These are phyloP conservation scores for Euwallacea fornicatus DNA, from an alignment of 1,140 invertebrate species.

Conservation along the genomic window DNA sequence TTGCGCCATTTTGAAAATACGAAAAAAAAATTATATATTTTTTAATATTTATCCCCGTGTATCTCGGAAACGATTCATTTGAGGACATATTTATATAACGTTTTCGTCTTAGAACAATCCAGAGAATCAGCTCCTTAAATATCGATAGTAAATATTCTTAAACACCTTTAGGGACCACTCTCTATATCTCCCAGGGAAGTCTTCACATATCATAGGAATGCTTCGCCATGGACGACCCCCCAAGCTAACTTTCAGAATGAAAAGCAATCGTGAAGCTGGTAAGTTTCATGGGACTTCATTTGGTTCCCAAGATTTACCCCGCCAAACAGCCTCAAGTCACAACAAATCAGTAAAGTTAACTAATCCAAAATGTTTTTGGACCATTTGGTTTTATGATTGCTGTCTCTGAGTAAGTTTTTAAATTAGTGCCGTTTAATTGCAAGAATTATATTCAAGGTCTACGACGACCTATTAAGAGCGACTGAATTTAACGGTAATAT, in stretches of 20 bases:
- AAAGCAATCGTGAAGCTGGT: constrained; percentile 51
- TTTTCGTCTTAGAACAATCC: no score
- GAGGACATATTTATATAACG: no score
- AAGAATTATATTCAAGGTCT: constrained; percentile 61
- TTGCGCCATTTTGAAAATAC: no score
- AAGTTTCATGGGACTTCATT: constrained; percentile 58
- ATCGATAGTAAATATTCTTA: no score
- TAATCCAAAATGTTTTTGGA: constrained; percentile 57
- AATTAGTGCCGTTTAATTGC: constrained; percentile 50
- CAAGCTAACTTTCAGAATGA: constrained; percentile 50
- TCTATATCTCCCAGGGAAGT: no score
- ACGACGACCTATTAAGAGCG: constrained; percentile 57
- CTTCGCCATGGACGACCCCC: constrained; percentile 38
- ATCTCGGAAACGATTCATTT: no score
- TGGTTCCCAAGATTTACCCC: constrained; percentile 62
- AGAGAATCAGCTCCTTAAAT: no score
- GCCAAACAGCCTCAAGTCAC: constrained; percentile 56
- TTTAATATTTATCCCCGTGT: no score
- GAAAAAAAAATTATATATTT: no score
- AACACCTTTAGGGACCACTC: no score
- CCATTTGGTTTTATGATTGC: background rate
- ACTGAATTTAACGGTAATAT: constrained; percentile 57
- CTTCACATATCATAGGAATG: constrained; percentile 43
- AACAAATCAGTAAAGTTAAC: constrained; percentile 56
- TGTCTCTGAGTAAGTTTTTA: background rate